These are phyloP conservation scores for Otocyon megalotis DNA, from an alignment of 2,113 vertebrate species.

Conservation along the genomic window DNA sequence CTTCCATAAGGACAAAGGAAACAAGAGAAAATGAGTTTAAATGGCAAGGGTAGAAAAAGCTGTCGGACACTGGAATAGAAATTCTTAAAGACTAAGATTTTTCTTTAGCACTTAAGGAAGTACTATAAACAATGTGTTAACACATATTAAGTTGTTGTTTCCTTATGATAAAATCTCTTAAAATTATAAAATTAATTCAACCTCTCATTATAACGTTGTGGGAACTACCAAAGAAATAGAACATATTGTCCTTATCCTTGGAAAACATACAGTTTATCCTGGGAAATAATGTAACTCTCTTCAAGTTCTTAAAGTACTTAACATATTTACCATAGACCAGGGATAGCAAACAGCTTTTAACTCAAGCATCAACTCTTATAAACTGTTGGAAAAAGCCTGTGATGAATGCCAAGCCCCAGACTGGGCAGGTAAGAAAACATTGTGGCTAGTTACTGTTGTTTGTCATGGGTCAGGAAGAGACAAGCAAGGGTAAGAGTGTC, in stretches of 20 bases:
- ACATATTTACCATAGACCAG: constrained; percentile 35
- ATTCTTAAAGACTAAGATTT: neutral
- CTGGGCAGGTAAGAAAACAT: neutral
- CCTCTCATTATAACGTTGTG: neutral
- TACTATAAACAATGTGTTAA: neutral
- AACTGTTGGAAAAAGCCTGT: neutral
- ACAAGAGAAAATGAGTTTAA: constrained; percentile 54
- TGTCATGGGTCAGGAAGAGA: neutral
- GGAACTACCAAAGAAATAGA: neutral
- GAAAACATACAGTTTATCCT: neutral
- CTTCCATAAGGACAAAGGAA: constrained; percentile 69
- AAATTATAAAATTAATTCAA: constrained; percentile 43
- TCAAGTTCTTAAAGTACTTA: constrained; percentile 41
- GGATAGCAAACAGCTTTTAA: constrained; percentile 3
- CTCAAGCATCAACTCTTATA: neutral
- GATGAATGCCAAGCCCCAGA: neutral
- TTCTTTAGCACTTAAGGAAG: constrained; percentile 29
- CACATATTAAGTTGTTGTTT: neutral
- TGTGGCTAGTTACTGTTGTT: neutral
- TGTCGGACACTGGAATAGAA: constrained; percentile 29
- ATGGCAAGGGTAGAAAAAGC: constrained; percentile 44
- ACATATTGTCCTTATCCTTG: neutral
- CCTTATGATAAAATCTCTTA: neutral
- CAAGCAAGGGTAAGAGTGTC: neutral
- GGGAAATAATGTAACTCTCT: constrained; percentile 26